Percentiles rank a stretch among this genome's conserved stretches.
phyloP scores from a whole-genome alignment of 2,797 vertebrate species.

The Neomorphus geoffroyi region DNA sequence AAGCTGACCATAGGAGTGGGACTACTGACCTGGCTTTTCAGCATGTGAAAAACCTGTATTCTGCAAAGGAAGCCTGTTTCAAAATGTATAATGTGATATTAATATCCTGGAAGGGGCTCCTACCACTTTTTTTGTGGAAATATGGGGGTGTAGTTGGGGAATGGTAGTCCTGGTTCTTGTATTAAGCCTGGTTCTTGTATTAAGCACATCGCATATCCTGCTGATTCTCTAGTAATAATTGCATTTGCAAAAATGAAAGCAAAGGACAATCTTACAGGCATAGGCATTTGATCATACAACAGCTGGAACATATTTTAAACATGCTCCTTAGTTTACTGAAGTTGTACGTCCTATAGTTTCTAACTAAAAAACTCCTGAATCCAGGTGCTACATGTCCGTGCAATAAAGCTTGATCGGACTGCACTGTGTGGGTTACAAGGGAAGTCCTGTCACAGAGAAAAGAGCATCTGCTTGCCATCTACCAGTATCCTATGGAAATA shows the following conservation, averaged over 20 bases:
- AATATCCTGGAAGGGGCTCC: not conserved
- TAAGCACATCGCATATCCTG: not conserved
- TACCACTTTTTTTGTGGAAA: not conserved
- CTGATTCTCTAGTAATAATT: not conserved
- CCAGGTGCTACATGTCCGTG: not conserved
- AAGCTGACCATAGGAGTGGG: not conserved
- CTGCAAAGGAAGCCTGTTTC: not conserved
- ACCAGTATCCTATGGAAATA: not conserved
- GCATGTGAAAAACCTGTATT: not conserved
- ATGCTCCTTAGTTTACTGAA: not conserved
- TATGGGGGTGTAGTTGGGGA: fast-evolving
- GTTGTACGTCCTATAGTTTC: not conserved
- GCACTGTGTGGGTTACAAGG: not conserved
- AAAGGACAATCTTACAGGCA: not conserved
- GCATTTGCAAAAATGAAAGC: not conserved
- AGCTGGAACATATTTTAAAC: not conserved
- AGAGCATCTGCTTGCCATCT: not conserved
- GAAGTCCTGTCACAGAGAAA: not conserved
- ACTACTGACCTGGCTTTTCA: not conserved
- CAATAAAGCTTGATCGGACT: not conserved
- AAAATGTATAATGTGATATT: not conserved
- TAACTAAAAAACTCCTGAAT: not conserved
- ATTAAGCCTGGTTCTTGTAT: too few relatives aligned
- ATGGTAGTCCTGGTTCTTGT: not conserved
- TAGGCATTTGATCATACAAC: not conserved